phyloP scores from a whole-genome alignment of 30 jellyfish, hydroid and myxozoan genomes.

The Clytia hemisphaerica region DNA sequence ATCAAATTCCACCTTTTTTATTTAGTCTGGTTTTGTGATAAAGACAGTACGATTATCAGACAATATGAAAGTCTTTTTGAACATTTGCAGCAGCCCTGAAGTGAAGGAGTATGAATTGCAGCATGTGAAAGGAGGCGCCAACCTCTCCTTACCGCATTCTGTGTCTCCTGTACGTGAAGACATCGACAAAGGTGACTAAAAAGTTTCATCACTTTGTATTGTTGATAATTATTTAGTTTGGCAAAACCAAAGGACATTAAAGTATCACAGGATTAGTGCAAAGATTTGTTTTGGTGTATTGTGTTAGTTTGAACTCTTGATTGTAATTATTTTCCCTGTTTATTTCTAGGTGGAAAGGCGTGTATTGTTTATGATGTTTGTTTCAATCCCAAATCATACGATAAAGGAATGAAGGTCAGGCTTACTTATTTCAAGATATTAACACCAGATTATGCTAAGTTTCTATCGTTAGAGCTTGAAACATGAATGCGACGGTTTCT shows the following conservation, averaged over 20 bases:
- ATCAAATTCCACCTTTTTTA: too few species aligned
- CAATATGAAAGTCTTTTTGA: conserved; percentile 45
- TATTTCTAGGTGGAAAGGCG: conserved; percentile 53
- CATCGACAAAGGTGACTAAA: conserved; percentile 49
- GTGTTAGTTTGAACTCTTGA: neutral
- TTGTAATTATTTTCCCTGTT: neutral
- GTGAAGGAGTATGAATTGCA: conserved; percentile 33
- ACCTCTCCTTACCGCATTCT: conserved; percentile 52
- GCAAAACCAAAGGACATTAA: too few species aligned
- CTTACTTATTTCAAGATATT: neutral
- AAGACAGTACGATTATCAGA: conserved; percentile 31
- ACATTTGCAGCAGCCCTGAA: conserved; percentile 56
- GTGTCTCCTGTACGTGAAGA: conserved; percentile 62
- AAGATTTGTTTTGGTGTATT: neutral
- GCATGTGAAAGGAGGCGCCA: conserved; percentile 20
- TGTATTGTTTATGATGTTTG: conserved; percentile 68
- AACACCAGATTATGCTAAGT: neutral
- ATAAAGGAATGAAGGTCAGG: conserved; percentile 40
- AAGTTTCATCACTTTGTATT: neutral
- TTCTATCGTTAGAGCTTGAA: neutral
- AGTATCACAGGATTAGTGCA: too few species aligned
- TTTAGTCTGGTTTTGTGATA: conserved; percentile 73
- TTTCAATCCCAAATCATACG: conserved; percentile 53
- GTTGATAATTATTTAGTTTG: neutral
- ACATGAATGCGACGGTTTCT: neutral